These are phyloP conservation scores for Triplophysa yarkandensis DNA, from an alignment of 2,797 vertebrate species.

Conservation along the genomic window DNA sequence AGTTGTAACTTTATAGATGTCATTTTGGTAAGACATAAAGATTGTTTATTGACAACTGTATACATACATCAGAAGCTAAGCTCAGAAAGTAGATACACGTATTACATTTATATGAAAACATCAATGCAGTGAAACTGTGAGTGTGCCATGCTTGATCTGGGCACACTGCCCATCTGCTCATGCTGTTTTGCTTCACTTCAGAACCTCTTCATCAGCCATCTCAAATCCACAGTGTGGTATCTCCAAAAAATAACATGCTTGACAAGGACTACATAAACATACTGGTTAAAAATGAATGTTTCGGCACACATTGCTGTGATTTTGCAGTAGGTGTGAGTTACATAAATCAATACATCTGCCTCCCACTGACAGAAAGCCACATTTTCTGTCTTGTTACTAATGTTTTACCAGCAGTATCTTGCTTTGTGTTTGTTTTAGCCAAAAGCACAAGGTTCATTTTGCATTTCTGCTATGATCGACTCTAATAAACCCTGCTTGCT, in stretches of 20 bases:
- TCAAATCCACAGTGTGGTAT: neutral
- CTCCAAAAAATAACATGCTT: neutral
- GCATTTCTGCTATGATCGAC: constrained; percentile 5
- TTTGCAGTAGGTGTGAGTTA: no score
- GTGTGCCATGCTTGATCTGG: neutral
- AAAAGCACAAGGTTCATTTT: constrained; percentile 48
- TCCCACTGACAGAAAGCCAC: constrained; percentile 21
- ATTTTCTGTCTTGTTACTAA: constrained; percentile 19
- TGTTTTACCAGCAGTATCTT: constrained; percentile 29
- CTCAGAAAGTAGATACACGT: neutral
- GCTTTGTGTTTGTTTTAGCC: constrained; percentile 47
- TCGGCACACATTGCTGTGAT: neutral
- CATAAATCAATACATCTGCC: neutral
- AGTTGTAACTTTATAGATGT: no score
- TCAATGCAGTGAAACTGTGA: neutral
- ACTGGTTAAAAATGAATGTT: neutral
- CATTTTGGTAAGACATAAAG: constrained; percentile 2
- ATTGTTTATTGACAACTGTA: neutral
- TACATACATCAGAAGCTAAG: no score
- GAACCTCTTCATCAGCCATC: neutral
- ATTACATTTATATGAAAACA: neutral
- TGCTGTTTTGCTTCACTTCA: neutral
- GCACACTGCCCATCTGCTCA: neutral
- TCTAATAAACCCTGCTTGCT: constrained; percentile 49
- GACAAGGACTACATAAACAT: neutral